Evolutionary conservation across 2,797 vertebrate genomes (phyloP), one percentile per base, ranked within the genome.

Genomic region (Pseudochaenichthys georgianus): DNA sequence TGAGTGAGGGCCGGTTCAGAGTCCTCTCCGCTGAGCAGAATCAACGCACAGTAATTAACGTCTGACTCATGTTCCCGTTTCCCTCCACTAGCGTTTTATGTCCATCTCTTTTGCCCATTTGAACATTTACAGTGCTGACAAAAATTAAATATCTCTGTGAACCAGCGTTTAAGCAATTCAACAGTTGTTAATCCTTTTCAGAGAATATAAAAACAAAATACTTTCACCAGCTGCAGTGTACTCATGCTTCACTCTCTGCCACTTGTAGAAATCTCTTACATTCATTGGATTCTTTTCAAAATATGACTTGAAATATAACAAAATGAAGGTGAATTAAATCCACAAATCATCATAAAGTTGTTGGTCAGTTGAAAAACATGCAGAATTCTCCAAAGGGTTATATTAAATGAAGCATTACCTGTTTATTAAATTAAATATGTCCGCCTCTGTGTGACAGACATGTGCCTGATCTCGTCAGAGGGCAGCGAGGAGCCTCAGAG

Each of bases 401-500:
- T 9, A 38, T 38, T 38, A 38, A 38, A 1, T 38, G 34, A 38
- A 38, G 1, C n/a, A 11, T 21, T 21, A 16, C 4, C 13, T 38
- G 19, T 16, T 2, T 15, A 13, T 60, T 13, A 1, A 13, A 4
- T 10, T n/a, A 13, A 12, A 46, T 5, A 21, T 21, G 38, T 45
- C 9, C 15, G 12, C 47, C 10, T 45, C 74, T 64, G n/a, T 70
- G 55, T 81, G 4, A 13, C 87, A 99, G 98, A 95, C 86, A 96
- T 99, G 96, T 96, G 95, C 90, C 94, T 97, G 59, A 78, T 95
- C 81, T 94, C 95, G 0, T 78, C 93, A 0, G 88, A 94, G 11
- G 90, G 93, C 19, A 75, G 89, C 13, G 96, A 95, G 70, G 97
- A 98, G 61, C 91, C 94, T 0, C 96, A 97, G 81, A 97, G 96